Conservation (phyloP, 1,140 invertebrate genomes). For the Penaeus japonicus region DNA sequence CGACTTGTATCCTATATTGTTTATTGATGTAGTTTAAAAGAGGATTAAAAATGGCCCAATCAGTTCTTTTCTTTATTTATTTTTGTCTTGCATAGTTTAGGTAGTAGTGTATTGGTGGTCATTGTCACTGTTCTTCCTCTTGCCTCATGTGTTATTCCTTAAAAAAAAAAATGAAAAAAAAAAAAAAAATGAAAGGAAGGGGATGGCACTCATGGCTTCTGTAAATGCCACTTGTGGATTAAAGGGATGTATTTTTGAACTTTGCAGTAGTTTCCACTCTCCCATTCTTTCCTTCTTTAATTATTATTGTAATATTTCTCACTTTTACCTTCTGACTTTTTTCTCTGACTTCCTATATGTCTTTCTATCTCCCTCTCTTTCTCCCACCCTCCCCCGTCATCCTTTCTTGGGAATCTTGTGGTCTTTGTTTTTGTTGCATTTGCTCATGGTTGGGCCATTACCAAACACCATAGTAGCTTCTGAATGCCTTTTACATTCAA, state of each 20-base stretch:
- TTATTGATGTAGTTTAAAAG: conserved; percentile 16
- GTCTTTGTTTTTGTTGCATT: conserved; percentile 35
- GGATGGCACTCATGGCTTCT: neutral
- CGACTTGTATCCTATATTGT: conserved; percentile 21
- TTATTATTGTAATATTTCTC: too few species aligned
- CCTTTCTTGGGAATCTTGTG: conserved; percentile 17
- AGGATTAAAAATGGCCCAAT: conserved; percentile 20
- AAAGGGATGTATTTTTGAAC: too few species aligned
- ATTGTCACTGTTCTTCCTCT: conserved; percentile 28
- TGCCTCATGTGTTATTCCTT: neutral
- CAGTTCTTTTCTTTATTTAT: neutral
- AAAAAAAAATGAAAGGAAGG: neutral
- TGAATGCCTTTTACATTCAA: neutral
- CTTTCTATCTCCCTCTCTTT: neutral
- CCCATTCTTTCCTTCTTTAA: too few species aligned
- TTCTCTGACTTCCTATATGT: conserved; percentile 16
- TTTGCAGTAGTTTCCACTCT: too few species aligned
- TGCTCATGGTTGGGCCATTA: conserved; percentile 49
- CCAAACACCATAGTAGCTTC: conserved; percentile 32
- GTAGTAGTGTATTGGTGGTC: conserved; percentile 28
- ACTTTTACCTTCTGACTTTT: neutral
- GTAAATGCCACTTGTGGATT: too few species aligned
- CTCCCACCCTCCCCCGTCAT: neutral
- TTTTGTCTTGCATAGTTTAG: conserved; percentile 32
- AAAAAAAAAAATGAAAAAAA: neutral